These are phyloP conservation scores for Myxocyprinus asiaticus DNA, from an alignment of 2,113 vertebrate species.

Conservation along the genomic window DNA sequence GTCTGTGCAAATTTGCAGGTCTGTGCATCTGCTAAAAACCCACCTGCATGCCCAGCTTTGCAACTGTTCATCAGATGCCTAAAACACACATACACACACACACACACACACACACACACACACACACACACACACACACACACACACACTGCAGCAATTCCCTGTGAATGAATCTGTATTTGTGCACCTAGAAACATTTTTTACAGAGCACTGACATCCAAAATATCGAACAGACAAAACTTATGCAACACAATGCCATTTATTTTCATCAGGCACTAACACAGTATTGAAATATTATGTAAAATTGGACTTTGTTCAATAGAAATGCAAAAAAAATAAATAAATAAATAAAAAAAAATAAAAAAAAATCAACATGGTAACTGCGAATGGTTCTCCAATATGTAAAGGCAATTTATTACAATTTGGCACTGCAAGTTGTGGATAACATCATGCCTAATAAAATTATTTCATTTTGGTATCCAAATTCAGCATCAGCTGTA, in stretches of 20 bases:
- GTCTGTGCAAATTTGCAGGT: neutral
- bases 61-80: conserved; percentile 7
- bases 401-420: conserved; percentile 25
- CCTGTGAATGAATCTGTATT: no score
- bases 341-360: neutral
- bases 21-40: conserved; percentile 5
- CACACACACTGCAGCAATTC: no score
- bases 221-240: conserved; percentile 22
- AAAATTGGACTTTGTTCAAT: conserved; percentile 22
- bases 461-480: conserved; percentile 29
- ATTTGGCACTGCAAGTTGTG: conserved; percentile 24
- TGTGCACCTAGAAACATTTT: no score
- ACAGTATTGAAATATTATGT: conserved; percentile 48
- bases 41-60: conserved; percentile 1
- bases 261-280: conserved; percentile 43
- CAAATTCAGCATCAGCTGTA: conserved; percentile 13
- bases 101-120: conserved; percentile 29
- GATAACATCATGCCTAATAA: conserved; percentile 22
- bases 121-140: conserved; percentile 4
- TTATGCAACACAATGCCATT: conserved; percentile 41
- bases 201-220: no score
- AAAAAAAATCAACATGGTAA: conserved; percentile 5
- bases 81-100: neutral
- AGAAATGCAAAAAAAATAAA: conserved; percentile 8
- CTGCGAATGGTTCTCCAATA: neutral